Evolutionary conservation across 2,888 invertebrate species (phyloP).

Genomic region (Scaptomyza cyrtandrae): DNA sequence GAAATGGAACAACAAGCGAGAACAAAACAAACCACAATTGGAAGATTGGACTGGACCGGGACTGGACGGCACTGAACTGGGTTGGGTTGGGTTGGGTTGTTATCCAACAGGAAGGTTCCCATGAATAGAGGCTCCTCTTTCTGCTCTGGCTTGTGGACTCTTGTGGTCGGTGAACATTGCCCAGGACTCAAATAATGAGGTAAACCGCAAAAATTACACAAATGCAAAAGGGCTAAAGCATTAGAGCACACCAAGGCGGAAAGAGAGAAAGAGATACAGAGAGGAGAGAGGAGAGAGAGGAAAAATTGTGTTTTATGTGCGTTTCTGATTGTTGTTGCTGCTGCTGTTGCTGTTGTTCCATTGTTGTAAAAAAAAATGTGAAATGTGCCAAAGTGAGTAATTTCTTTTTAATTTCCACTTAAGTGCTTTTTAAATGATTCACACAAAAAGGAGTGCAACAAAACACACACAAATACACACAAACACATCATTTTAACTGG

Average conservation of each 20-base stretch:
- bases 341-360: neutral
- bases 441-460: constrained; percentile 36
- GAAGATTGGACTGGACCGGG: neutral
- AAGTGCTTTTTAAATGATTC: constrained; percentile 81
- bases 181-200: constrained; percentile 64
- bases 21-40: constrained; percentile 46
- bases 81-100: neutral
- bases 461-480: constrained; percentile 11
- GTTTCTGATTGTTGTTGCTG: constrained; percentile 5
- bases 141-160: constrained; percentile 2
- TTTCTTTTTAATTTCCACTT: constrained; percentile 83
- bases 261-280: neutral
- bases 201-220: constrained; percentile 79
- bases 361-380: constrained; percentile 29
- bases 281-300: neutral
- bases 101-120: neutral
- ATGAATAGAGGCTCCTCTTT: too few relatives aligned
- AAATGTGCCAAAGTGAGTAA: constrained; percentile 82
- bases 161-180: constrained; percentile 9
- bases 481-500: constrained; percentile 36
- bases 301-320: constrained; percentile 6
- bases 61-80: neutral
- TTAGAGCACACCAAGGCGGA: neutral
- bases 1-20: neutral
- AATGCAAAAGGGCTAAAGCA: constrained; percentile 35